phyloP scores from a whole-genome alignment of 2,113 vertebrate genomes.

The Limanda limanda region DNA sequence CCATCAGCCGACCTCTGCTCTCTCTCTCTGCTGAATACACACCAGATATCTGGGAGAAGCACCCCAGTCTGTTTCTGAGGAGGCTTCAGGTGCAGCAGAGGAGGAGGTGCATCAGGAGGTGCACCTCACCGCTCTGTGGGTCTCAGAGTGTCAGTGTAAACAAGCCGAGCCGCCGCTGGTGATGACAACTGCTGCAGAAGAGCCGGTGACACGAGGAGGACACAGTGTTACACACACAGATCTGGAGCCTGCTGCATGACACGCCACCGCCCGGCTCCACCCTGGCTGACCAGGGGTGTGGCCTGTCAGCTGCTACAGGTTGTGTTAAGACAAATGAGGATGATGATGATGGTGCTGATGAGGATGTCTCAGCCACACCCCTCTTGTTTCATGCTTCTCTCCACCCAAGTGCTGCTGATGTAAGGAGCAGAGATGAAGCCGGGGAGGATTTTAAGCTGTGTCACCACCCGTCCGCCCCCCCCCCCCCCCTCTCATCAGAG shows the following conservation, averaged over 20 bases:
- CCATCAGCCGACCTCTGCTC: too few species aligned
- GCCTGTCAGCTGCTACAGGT: conserved; percentile 13
- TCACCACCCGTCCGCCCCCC: neutral
- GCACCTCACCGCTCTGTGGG: neutral
- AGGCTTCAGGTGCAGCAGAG: too few species aligned
- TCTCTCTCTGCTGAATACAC: neutral
- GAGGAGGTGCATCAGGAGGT: neutral
- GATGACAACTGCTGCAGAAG: conserved; percentile 24
- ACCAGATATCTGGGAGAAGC: conserved; percentile 9
- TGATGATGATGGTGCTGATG: neutral
- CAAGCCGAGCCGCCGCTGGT: conserved; percentile 14
- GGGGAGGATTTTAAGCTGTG: neutral
- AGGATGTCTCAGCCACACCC: conserved; percentile 56
- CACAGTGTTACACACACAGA: conserved; percentile 19
- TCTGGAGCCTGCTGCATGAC: conserved; percentile 39
- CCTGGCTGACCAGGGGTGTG: neutral
- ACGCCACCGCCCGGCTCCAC: conserved; percentile 1
- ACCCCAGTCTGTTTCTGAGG: neutral
- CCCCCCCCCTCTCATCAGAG: neutral
- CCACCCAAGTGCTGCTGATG: neutral
- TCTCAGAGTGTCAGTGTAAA: conserved; percentile 31
- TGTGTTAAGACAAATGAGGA: neutral
- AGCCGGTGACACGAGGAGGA: conserved; percentile 34
- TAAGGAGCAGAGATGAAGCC: neutral
- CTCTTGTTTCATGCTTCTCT: conserved; percentile 3